Evolutionary conservation across 2,888 invertebrate genomes (phyloP), one percentile per base, ranked within the genome.

Genomic region (Caradrina kadenii): DNA sequence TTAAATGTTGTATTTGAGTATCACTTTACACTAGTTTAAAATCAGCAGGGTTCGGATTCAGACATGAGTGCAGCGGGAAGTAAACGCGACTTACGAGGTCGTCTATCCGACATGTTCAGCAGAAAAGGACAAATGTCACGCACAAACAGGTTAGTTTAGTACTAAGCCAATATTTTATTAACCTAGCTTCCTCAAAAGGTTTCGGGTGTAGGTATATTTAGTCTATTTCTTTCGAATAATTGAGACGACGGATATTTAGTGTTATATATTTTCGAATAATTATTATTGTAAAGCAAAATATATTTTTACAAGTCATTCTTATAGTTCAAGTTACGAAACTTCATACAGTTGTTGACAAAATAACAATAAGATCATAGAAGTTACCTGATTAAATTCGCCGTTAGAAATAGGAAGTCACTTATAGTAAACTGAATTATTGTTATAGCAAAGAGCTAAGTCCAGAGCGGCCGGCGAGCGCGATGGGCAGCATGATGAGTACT

Each of bases 41-140:
- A 48, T 6, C 74, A 73, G 79, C 96, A 97, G 93, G 97, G 97
- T 87, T 97, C 97, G 13, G 97, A 97, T 87, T 97, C 97, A 0
- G 97, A 98, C 83, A 96, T 97, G 89, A 97, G 97, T 81, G 96
- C 97, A 45, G 96, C 96, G 53, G 97, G 97, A 82, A 97, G 97
- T 88, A 98, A 97, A 92, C 97, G 97, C 86, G 98, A 98, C 93
- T 94, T 98, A 80, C 97, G 98, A 87, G 98, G 98, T 67, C 97
- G 98, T 74, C 94, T 98, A 54, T 97, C 98, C 0, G 98, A 97
- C 78, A 98, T 98, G 96, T 98, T 98, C 87, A 98, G 97, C 89
- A 96, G 98, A 83, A 95, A 96, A 84, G 94, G 93, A 45, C 96
- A 96, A 69, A 91, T 95, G 8, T 97, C 98, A 11, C 96, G 98